A percentile compares a stretch with the other conserved stretches of the same genome.
These are phyloP conservation scores for Schlechtendalia chinensis DNA, from an alignment of 1,140 invertebrate genomes.

Conservation along the genomic window DNA sequence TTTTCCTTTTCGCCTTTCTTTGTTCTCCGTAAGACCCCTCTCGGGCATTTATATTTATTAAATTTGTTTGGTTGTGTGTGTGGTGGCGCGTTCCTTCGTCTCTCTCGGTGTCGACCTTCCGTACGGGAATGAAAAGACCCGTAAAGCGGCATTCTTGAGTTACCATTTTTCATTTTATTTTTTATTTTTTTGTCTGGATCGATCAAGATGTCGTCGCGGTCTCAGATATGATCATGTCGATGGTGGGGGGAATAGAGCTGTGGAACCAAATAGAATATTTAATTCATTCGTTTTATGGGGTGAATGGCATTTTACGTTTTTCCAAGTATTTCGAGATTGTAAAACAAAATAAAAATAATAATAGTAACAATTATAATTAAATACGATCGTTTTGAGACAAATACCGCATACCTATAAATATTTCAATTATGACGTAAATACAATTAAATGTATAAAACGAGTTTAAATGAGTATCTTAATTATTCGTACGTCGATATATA, in stretches of 20 bases:
- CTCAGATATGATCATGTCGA: not conserved
- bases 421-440: too few relatives aligned
- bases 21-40: slow-evolving; percentile 34
- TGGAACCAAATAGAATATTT: not conserved
- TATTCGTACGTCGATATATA: too few relatives aligned
- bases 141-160: slow-evolving; percentile 41
- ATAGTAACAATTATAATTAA: not conserved
- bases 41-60: slow-evolving; percentile 37
- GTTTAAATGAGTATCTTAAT: too few relatives aligned
- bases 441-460: too few relatives aligned
- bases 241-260: not conserved
- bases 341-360: not conserved
- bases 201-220: slow-evolving; percentile 1
- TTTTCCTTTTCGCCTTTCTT: slow-evolving; percentile 1
- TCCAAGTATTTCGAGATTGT: not conserved
- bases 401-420: not conserved
- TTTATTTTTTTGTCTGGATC: slow-evolving; percentile 42
- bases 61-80: slow-evolving; percentile 16
- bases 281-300: not conserved
- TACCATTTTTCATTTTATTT: slow-evolving; percentile 45
- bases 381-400: not conserved
- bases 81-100: not conserved
- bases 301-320: not conserved
- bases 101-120: slow-evolving; percentile 27
- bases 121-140: slow-evolving; percentile 34